These are phyloP conservation scores for Monomorium pharaonis DNA, from an alignment of 1,140 invertebrate genomes.

Conservation along the genomic window DNA sequence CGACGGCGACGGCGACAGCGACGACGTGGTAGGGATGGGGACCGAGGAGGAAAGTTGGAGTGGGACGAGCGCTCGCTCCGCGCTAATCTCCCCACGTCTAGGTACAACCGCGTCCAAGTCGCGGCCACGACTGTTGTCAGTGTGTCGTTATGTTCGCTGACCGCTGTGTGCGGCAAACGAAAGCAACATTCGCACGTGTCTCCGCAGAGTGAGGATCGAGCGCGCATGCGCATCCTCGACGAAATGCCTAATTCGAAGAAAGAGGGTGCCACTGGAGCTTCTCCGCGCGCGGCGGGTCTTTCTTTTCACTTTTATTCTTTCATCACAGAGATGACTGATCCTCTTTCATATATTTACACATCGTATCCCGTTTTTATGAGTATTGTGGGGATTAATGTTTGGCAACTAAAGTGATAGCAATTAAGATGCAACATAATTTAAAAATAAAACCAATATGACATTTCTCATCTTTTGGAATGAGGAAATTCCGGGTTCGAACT, in stretches of 20 bases:
- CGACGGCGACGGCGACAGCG: not conserved
- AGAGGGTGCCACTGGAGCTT: not conserved
- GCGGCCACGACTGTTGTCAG: constrained; percentile 53
- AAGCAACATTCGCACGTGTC: constrained; percentile 23
- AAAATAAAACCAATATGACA: not conserved
- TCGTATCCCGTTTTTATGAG: too few species aligned
- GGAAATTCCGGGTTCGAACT: too few species aligned
- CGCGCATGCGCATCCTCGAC: not conserved
- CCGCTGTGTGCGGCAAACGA: not conserved
- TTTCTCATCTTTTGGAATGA: too few species aligned
- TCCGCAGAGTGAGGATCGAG: not conserved
- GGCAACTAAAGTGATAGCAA: too few species aligned
- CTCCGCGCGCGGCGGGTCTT: not conserved
- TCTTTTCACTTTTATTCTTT: not conserved
- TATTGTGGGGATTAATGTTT: too few species aligned
- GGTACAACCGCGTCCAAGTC: constrained; percentile 31
- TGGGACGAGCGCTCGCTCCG: not conserved
- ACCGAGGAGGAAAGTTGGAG: constrained; percentile 55
- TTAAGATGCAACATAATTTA: not conserved
- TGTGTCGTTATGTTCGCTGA: too few species aligned
- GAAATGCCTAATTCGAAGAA: not conserved
- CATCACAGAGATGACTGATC: not conserved
- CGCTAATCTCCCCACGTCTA: not conserved
- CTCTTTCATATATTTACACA: too few species aligned
- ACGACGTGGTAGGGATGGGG: constrained; percentile 38